Base-by-base conservation (phyloP, 2,888 invertebrate species). In the Mythimna albipuncta region DNA sequence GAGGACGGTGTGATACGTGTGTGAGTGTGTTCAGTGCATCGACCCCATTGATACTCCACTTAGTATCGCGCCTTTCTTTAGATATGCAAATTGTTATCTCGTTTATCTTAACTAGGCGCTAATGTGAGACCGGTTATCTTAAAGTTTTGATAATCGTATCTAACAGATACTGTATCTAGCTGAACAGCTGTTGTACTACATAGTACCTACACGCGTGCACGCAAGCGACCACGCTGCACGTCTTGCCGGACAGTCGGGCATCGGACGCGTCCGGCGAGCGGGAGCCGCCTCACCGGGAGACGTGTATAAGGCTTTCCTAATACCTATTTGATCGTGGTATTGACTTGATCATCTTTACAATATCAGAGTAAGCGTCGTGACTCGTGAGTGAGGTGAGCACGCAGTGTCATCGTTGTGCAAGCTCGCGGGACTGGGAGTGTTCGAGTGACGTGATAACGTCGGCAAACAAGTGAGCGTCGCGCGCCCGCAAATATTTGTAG, bases 21-120 rank as follows among this genome's bases (percentile, higher is more conserved):
- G 74, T 64, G 83, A 72, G 73, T 82, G 69, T 76, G 75, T 72
- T 77, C 77, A 85, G 94, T 89, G 91, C 94, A 89, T 85, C 91
- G 93, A 95, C 94, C 95, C 89, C 91, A 85, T 85, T 88, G 91
- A 93, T 91, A 93, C 87, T 87, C 85, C 88, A 80, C 85, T 83
- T 77, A 81, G 88, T 93, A 93, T 93, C 93, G 89, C 88, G 82
- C 85, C 81, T 89, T 91, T 90, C 93, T 92, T 92, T 78, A 95
- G 94, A 95, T 95, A 95, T 94, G 95, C 94, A 93, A 94, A 95
- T 91, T 91, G 95, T 95, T 96, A 96, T 96, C 96, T 95, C 88
- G 86, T 94, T 94, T 96, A 96, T 96, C 95, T 95, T 93, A 95
- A 95, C 95, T 94, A 95, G 92, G 91, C 89, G 95, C 91, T 95